Evolutionary conservation across 2,113 vertebrate species (phyloP).

Genomic region (Elephantulus edwardii): DNA sequence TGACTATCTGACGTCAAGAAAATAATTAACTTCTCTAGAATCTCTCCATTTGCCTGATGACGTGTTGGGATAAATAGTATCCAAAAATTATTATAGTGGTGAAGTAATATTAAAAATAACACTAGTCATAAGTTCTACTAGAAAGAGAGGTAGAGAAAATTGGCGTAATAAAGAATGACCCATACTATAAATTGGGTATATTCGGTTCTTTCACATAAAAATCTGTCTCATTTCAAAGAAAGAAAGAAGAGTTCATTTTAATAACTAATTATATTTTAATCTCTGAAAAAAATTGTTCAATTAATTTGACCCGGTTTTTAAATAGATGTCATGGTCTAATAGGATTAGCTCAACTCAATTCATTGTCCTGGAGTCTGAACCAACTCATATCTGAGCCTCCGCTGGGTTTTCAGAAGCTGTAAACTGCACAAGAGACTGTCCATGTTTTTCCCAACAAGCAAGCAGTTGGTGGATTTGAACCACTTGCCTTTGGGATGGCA

Average conservation of each 20-base stretch:
- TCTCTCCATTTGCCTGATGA: neutral
- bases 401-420: too few species aligned
- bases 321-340: neutral
- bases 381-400: too few species aligned
- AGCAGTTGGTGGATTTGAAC: too few species aligned
- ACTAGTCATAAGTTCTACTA: neutral
- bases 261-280: neutral
- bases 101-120: neutral
- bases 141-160: neutral
- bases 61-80: neutral
- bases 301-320: neutral
- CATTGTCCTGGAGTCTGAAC: too few species aligned
- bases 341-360: too few species aligned
- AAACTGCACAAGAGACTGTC: too few species aligned
- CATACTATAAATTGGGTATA: neutral
- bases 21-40: constrained; percentile 12
- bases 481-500: too few species aligned
- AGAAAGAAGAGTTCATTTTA: neutral
- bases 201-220: constrained; percentile 45
- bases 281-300: neutral
- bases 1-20: neutral
- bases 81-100: neutral
- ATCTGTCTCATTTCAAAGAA: neutral
- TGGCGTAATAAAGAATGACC: neutral
- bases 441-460: too few species aligned